These are phyloP conservation scores for Zhuqinia jingwanae DNA, from an alignment of 2,888 invertebrate genomes.

Conservation along the genomic window DNA sequence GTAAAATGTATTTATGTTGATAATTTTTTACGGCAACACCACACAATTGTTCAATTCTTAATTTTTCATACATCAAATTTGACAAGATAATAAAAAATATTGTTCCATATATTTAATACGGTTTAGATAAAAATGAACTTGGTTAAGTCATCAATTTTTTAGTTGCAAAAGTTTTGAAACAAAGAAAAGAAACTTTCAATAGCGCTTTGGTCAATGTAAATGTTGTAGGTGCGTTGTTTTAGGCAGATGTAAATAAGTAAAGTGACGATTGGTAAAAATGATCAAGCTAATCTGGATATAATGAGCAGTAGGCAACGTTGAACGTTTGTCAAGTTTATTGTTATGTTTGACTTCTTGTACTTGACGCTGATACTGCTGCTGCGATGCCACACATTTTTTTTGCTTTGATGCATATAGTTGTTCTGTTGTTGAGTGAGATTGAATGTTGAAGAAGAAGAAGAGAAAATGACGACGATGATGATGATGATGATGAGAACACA, in stretches of 20 bases:
- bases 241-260: neutral
- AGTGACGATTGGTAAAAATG: neutral
- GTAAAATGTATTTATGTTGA: neutral
- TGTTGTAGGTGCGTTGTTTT: neutral
- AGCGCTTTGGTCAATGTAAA: neutral
- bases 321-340: constrained; percentile 16
- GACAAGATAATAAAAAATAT: too few relatives aligned
- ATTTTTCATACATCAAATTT: too few relatives aligned
- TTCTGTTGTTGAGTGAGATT: constrained; percentile 25
- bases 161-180: too few relatives aligned
- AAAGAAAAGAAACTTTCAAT: too few relatives aligned
- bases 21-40: neutral
- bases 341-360: constrained; percentile 28
- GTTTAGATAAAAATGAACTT: too few relatives aligned
- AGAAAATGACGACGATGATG: too few relatives aligned
- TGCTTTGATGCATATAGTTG: neutral
- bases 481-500: constrained; percentile 60
- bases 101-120: too few relatives aligned
- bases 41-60: too few relatives aligned
- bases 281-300: neutral
- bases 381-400: constrained; percentile 47
- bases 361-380: constrained; percentile 24
- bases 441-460: constrained; percentile 43
- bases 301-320: neutral
- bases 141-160: too few relatives aligned